Conservation (phyloP, 1,140 invertebrate genomes). For the Apis mellifera region DNA sequence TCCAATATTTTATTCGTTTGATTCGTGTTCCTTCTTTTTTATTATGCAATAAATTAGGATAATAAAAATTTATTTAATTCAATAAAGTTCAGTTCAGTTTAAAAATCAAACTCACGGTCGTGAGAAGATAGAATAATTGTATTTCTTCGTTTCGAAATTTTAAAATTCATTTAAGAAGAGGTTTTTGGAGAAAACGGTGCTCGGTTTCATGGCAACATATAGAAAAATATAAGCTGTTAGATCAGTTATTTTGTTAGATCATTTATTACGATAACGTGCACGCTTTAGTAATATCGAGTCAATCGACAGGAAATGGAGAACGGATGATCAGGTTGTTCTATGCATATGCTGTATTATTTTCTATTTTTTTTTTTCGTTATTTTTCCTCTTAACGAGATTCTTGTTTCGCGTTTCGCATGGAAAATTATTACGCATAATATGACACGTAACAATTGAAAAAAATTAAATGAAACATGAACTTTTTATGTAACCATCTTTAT, state of each 20-base stretch:
- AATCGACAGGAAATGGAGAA: conserved; percentile 34
- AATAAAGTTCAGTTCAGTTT: too few relatives aligned
- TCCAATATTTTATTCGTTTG: not conserved
- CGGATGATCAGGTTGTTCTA: conserved; percentile 26
- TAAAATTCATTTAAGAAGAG: not conserved
- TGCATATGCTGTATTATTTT: not conserved
- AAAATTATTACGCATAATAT: not conserved
- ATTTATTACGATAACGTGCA: conserved; percentile 44
- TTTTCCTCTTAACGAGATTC: not conserved
- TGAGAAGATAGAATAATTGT: too few relatives aligned
- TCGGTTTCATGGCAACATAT: conserved; percentile 17
- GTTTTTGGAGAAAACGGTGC: not conserved
- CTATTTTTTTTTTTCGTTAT: not conserved
- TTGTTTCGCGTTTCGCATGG: not conserved
- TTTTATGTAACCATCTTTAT: too few relatives aligned
- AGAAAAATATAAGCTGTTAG: conserved; percentile 34
- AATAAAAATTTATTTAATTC: too few relatives aligned
- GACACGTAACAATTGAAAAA: not conserved
- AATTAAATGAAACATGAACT: too few relatives aligned
- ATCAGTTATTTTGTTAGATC: conserved; percentile 41
- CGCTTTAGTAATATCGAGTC: conserved; percentile 54
- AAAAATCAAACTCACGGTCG: too few relatives aligned
- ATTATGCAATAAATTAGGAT: not conserved
- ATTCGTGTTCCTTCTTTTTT: not conserved
- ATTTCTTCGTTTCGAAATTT: not conserved